These are phyloP conservation scores for Pachycephala philippinensis DNA, from an alignment of 2,113 vertebrate species.

Conservation along the genomic window DNA sequence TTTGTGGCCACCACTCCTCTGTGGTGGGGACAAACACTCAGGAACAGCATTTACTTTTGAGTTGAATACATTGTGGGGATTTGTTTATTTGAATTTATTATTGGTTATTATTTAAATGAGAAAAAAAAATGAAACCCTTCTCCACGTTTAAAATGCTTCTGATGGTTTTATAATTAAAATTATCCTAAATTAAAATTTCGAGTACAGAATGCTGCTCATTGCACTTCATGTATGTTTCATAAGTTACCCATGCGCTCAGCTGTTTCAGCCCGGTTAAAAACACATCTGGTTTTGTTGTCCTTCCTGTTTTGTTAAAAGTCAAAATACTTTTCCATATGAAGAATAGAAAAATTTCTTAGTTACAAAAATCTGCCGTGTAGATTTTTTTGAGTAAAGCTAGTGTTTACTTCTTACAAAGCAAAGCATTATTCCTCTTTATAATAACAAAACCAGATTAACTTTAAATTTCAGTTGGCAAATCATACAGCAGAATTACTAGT, in stretches of 20 bases:
- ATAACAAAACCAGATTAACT: neutral
- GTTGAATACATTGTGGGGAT: neutral
- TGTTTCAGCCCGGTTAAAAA: neutral
- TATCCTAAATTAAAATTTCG: neutral
- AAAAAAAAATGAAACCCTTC: neutral
- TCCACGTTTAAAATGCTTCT: neutral
- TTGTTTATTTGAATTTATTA: neutral
- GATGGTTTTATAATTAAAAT: neutral
- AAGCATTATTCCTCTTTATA: neutral
- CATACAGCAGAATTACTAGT: neutral
- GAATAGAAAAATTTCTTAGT: neutral
- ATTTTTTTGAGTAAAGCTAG: neutral
- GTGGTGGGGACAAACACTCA: neutral
- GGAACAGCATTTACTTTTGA: neutral
- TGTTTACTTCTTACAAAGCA: neutral
- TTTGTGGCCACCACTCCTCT: neutral
- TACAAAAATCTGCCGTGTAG: neutral
- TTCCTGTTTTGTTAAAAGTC: neutral
- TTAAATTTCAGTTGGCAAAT: neutral
- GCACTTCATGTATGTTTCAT: neutral
- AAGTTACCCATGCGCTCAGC: neutral
- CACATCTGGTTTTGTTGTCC: slow-evolving; percentile 13
- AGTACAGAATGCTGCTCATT: neutral
- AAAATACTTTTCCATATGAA: neutral
- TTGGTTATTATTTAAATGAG: neutral